Percentiles rank a stretch among this genome's conserved stretches.
Evolutionary conservation across 1,140 invertebrate species (phyloP).

Genomic region (Leptoteleia sp.): DNA sequence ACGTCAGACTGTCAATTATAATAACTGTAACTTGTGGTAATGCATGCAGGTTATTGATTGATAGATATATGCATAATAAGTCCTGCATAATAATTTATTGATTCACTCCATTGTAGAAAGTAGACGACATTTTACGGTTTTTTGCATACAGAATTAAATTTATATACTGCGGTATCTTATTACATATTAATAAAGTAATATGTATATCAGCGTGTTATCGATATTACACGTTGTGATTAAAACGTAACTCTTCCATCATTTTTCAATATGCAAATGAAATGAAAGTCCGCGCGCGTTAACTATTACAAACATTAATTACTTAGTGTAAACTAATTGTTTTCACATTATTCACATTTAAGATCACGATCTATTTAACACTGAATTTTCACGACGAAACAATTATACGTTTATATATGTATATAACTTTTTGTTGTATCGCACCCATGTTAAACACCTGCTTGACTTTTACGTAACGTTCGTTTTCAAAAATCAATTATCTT

Average conservation of each 20-base stretch:
- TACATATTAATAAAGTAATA: background rate
- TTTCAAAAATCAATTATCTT: conserved; percentile 15
- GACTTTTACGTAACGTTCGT: conserved; percentile 2
- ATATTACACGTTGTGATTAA: background rate
- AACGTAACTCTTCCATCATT: background rate
- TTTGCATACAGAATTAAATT: background rate
- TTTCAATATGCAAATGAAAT: conserved; percentile 1
- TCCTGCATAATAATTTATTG: conserved; percentile 11
- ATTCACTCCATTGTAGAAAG: conserved; percentile 4
- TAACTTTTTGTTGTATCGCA: background rate
- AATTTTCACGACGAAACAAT: no score
- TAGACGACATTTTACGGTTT: background rate
- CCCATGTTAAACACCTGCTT: background rate
- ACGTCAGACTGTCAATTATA: conserved; percentile 24
- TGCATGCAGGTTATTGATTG: conserved; percentile 18
- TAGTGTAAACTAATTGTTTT: background rate
- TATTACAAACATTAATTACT: background rate
- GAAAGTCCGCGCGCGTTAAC: background rate
- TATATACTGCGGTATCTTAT: background rate
- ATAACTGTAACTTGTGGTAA: conserved; percentile 15
- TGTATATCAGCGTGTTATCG: background rate
- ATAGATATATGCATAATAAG: conserved; percentile 17
- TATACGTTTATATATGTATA: background rate
- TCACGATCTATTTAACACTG: no score
- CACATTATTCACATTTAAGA: background rate